These are phyloP conservation scores for Neofelis nebulosa DNA, from an alignment of 2,113 vertebrate genomes.

Conservation along the genomic window DNA sequence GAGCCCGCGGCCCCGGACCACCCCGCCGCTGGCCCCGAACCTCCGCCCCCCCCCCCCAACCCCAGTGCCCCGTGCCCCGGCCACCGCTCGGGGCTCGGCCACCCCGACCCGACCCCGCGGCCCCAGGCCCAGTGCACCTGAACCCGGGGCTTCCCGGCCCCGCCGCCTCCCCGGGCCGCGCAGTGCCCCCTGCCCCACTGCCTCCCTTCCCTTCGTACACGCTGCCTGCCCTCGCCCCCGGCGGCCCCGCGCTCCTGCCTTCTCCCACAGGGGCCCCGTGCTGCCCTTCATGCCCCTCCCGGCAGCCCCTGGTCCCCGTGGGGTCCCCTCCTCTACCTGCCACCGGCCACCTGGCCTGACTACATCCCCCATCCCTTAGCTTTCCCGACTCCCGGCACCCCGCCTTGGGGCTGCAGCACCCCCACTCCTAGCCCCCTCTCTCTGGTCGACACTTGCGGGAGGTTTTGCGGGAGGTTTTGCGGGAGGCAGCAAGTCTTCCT, in stretches of 20 bases:
- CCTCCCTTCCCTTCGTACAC: background rate
- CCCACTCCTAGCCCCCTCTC: background rate
- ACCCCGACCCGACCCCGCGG: background rate
- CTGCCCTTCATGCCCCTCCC: background rate
- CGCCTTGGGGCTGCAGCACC: background rate
- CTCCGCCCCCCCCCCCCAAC: background rate
- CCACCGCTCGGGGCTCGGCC: background rate
- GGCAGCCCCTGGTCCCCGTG: background rate
- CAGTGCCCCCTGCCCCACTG: background rate
- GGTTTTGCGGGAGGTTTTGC: background rate
- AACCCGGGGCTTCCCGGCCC: background rate
- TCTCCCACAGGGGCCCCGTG: background rate
- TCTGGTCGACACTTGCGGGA: background rate
- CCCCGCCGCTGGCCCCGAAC: background rate
- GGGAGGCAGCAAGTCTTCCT: background rate
- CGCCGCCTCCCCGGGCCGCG: background rate
- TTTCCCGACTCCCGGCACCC: background rate
- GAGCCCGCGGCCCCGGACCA: background rate
- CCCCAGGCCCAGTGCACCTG: background rate
- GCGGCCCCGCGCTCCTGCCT: background rate
- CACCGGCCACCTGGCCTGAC: background rate
- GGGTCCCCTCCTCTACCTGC: background rate
- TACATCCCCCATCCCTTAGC: background rate
- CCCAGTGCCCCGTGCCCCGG: background rate
- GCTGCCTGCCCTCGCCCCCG: background rate